Evolutionary conservation across 2,113 vertebrate species (phyloP), one percentile per base, ranked within the genome.

Genomic region (Furnarius figulus): DNA sequence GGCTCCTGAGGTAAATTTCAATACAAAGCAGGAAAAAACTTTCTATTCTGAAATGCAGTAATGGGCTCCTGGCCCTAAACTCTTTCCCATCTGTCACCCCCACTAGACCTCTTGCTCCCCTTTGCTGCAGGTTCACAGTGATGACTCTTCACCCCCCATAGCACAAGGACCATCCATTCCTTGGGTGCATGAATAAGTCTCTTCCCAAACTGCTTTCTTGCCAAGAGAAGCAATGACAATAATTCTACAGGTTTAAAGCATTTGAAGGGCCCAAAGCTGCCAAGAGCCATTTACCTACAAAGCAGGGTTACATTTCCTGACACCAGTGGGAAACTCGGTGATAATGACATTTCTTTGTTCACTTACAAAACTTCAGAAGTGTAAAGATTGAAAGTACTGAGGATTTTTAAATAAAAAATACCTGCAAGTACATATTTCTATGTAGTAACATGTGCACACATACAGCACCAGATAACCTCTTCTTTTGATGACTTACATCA

Each of bases 241-340:
- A 95, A 78, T 81, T 55, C 30, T 37, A 35, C 37, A 55, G 25
- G 25, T 94, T 76, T 53, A 78, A 80, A 56, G 75, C 81, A 89
- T 67, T 75, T 21, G 6, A 79, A 85, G 33, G 27, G 52, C 17
- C 37, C 20, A 85, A 79, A 91, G n/a, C 87, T 91, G 87, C 67
- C 93, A 91, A 78, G 35, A 85, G 25, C 6, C 77, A 75, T 24
- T 35, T 33, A 72, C 42, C 47, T 19, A 30, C 0, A 9, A 78
- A 78, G 61, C 70, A 76, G 77, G 73, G 77, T 93, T 94, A 95
- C 75, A 82, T 53, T 86, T 61, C 74, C 62, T 91, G 93, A 95
- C 47, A 78, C 39, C 6, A 59, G 65, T 16, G 62, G 63, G 47
- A 81, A 91, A 87, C 72, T 87, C 21, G 52, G 56, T 5, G 5